Evolutionary conservation across 2,888 invertebrate species (phyloP).

Genomic region (Bruchidius siliquastri): DNA sequence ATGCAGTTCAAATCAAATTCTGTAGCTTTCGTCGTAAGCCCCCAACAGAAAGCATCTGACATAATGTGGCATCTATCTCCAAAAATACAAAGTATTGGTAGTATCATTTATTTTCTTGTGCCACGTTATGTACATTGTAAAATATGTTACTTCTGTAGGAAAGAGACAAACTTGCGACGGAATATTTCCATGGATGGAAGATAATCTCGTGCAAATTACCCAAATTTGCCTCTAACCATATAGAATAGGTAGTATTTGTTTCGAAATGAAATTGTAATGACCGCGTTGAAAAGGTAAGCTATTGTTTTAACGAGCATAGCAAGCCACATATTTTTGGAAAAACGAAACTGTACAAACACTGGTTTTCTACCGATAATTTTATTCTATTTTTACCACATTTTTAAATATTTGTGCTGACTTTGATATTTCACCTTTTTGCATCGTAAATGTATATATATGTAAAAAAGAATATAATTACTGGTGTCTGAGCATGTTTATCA

Average conservation of each 20-base stretch:
- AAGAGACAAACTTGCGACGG: not conserved
- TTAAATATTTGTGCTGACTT: too few species aligned
- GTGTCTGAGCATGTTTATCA: not conserved
- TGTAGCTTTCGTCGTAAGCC: not conserved
- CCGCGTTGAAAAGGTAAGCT: conserved; percentile 16
- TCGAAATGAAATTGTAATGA: not conserved
- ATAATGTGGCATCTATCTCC: not conserved
- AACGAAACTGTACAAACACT: not conserved
- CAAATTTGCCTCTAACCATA: not conserved
- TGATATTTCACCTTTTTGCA: too few species aligned
- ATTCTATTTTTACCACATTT: not conserved
- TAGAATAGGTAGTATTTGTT: not conserved
- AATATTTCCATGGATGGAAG: not conserved
- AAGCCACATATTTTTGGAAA: conserved; percentile 7
- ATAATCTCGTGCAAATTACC: not conserved
- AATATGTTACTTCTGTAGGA: not conserved
- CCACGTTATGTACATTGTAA: not conserved
- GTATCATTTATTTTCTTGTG: not conserved
- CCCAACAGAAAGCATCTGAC: not conserved
- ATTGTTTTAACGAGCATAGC: conserved; percentile 20
- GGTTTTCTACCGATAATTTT: not conserved
- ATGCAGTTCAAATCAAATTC: not conserved
- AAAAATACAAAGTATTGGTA: not conserved
- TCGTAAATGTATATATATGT: too few species aligned
- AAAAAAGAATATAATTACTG: not conserved